Percentiles rank a stretch among this genome's conserved stretches.
Evolutionary conservation across 1,140 invertebrate species (phyloP).

Genomic region (Ridgeia piscesae): DNA sequence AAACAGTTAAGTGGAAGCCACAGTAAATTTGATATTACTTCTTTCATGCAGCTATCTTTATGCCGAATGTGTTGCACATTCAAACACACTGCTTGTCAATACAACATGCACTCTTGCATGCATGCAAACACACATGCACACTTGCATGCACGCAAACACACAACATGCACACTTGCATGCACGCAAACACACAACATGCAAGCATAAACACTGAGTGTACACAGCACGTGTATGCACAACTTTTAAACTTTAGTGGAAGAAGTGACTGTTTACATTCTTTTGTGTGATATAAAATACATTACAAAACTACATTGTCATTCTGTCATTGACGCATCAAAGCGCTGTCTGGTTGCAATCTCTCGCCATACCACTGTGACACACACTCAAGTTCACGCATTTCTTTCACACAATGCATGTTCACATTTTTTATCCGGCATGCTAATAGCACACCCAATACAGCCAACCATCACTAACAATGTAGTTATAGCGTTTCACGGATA

Average conservation of each 20-base stretch:
- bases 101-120: background rate
- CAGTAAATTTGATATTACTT: background rate
- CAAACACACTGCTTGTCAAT: background rate
- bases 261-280: background rate
- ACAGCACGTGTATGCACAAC: no score
- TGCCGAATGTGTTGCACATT: background rate
- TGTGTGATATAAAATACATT: background rate
- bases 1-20: background rate
- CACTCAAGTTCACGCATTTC: background rate
- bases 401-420: background rate
- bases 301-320: background rate
- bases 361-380: background rate
- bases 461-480: no score
- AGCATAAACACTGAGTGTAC: no score
- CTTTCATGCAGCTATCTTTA: background rate
- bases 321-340: background rate
- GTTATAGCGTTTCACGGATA: no score
- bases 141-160: background rate
- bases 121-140: background rate
- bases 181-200: no score
- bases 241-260: background rate
- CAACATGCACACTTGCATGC: no score
- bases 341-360: background rate
- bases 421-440: background rate
- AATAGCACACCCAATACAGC: no score